Conservation (phyloP, 2,797 vertebrate genomes). For the Macrochelys suwanniensis region DNA sequence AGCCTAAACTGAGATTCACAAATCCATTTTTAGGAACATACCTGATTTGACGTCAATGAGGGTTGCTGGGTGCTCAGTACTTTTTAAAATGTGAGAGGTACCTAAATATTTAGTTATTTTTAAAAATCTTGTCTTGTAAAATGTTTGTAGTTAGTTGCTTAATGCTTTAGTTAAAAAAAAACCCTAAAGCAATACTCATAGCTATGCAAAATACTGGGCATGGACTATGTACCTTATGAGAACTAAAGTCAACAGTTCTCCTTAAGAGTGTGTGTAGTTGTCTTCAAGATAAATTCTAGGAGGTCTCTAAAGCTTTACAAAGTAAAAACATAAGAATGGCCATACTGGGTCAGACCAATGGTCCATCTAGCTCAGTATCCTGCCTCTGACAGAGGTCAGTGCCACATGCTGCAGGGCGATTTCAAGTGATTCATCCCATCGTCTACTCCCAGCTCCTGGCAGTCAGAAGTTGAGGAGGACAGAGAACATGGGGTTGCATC, state of each 20-base stretch:
- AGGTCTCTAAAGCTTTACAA: constrained; percentile 1
- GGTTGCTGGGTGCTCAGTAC: background rate
- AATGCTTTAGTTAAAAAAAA: background rate
- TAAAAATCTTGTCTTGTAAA: background rate
- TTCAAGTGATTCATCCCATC: background rate
- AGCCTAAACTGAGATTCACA: background rate
- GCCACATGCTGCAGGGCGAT: no score
- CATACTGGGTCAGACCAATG: no score
- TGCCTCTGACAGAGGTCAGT: no score
- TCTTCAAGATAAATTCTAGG: background rate
- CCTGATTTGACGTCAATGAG: background rate
- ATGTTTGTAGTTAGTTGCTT: background rate
- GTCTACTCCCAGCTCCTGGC: background rate
- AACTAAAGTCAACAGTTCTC: background rate
- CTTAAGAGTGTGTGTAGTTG: background rate
- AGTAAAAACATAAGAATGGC: background rate
- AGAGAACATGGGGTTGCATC: background rate
- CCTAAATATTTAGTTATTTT: background rate
- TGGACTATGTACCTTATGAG: background rate
- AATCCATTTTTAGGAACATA: background rate
- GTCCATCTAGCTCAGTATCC: no score
- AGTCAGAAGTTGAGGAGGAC: background rate
- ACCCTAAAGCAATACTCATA: background rate
- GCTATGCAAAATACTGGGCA: background rate
- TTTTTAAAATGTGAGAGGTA: background rate